Percentiles rank a stretch among this genome's conserved stretches.
These are phyloP conservation scores for Mimachlamys varia DNA, from an alignment of 2,888 invertebrate genomes.

Conservation along the genomic window DNA sequence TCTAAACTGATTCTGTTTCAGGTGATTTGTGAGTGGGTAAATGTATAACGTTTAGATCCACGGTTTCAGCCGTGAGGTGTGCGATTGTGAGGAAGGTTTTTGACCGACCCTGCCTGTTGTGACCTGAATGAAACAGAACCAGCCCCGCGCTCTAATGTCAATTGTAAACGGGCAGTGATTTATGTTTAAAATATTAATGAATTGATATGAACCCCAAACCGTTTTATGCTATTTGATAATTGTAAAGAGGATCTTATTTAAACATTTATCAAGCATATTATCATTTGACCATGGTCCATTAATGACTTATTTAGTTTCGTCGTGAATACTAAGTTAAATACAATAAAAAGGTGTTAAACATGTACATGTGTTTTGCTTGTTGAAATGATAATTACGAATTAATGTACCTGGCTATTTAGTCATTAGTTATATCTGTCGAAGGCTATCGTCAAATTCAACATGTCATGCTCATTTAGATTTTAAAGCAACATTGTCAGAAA, in stretches of 20 bases:
- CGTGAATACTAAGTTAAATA: not conserved
- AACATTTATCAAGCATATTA: not conserved
- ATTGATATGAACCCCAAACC: not conserved
- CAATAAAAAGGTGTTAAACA: not conserved
- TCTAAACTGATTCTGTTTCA: no score
- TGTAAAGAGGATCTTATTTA: not conserved
- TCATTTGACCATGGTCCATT: not conserved
- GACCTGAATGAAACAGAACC: not conserved
- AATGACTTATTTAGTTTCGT: not conserved
- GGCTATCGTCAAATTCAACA: not conserved
- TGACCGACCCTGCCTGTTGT: not conserved
- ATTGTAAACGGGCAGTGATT: not conserved
- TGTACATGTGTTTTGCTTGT: not conserved
- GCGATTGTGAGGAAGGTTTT: no score
- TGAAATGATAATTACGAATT: slow-evolving; percentile 26
- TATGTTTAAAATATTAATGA: not conserved
- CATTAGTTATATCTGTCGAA: not conserved
- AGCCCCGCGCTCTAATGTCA: not conserved
- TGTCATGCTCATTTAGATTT: not conserved
- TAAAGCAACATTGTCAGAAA: not conserved
- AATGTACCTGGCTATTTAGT: not conserved
- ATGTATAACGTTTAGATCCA: no score
- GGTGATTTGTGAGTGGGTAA: no score
- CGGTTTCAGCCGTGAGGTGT: no score
- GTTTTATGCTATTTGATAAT: not conserved